These are phyloP conservation scores for Anguilla megastoma DNA, from an alignment of 2,797 vertebrate genomes.

Conservation along the genomic window DNA sequence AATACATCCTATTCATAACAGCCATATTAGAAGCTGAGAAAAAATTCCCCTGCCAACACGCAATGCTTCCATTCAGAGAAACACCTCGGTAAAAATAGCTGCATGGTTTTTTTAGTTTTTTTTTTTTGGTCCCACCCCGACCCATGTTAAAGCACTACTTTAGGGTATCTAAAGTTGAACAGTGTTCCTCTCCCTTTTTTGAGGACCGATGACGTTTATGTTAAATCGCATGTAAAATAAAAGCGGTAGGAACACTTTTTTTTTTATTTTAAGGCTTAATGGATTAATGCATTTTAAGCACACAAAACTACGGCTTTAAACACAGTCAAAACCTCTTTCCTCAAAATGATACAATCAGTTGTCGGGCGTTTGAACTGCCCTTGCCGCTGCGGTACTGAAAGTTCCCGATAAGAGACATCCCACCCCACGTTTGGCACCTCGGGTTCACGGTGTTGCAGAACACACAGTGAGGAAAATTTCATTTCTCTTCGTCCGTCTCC, in stretches of 20 bases:
- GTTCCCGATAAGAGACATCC: constrained; percentile 25
- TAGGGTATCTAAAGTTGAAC: constrained; percentile 26
- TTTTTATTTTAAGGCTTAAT: constrained; percentile 26
- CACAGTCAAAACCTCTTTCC: constrained; percentile 3
- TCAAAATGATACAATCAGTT: constrained; percentile 31
- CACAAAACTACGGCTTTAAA: constrained; percentile 16
- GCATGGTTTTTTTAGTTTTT: constrained; percentile 44
- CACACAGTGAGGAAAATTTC: constrained; percentile 67
- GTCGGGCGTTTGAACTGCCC: constrained; percentile 31
- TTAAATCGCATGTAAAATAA: constrained; percentile 8
- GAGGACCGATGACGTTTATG: not conserved
- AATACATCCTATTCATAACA: constrained; percentile 29
- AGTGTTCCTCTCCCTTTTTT: constrained; percentile 16
- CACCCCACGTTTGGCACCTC: constrained; percentile 58
- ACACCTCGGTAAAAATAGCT: constrained; percentile 39
- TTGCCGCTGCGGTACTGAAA: constrained; percentile 25
- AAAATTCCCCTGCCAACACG: constrained; percentile 15
- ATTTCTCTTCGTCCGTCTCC: constrained; percentile 50
- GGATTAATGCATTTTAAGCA: constrained; percentile 33
- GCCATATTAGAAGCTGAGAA: not conserved
- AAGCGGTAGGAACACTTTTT: constrained; percentile 13
- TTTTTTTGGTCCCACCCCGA: constrained; percentile 67
- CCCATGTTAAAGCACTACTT: constrained; percentile 51
- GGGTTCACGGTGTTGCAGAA: constrained; percentile 49
- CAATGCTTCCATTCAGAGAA: constrained; percentile 32